Percentiles rank a stretch among this genome's conserved stretches.
Conservation (phyloP, 2,113 vertebrate species). For the Nanorana parkeri region DNA sequence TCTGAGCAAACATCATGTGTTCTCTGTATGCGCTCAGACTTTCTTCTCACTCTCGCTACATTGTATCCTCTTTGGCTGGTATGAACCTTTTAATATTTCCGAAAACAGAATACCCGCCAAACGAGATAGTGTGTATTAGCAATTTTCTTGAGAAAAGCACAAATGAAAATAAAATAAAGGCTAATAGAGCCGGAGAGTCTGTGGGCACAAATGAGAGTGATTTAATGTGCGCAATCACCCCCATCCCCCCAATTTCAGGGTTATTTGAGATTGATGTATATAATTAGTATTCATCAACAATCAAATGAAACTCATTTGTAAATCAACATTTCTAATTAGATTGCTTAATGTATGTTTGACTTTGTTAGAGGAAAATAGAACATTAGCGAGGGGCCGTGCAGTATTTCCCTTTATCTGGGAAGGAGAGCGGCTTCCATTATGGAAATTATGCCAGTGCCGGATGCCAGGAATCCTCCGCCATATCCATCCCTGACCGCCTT, state of each 20-base stretch:
- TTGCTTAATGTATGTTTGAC: constrained; percentile 56
- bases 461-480: neutral
- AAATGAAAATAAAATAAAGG: constrained; percentile 3
- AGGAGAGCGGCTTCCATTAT: neutral
- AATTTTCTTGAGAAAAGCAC: constrained; percentile 13
- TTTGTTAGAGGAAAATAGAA: constrained; percentile 19
- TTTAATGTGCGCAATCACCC: constrained; percentile 53
- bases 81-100: too few species aligned
- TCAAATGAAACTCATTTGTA: constrained; percentile 52
- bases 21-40: too few species aligned
- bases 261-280: constrained; percentile 59
- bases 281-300: constrained; percentile 59
- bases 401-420: neutral
- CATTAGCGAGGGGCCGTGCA: neutral
- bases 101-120: constrained; percentile 16
- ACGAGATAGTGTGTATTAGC: constrained; percentile 37
- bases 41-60: too few species aligned
- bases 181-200: constrained; percentile 34
- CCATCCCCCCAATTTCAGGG: constrained; percentile 41
- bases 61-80: too few species aligned
- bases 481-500: too few species aligned
- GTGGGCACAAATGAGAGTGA: constrained; percentile 45
- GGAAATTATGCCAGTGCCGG: neutral
- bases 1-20: too few species aligned
- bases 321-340: constrained; percentile 61